Evolutionary conservation across 2,113 vertebrate species (phyloP).

Genomic region (Varanus salvator): DNA sequence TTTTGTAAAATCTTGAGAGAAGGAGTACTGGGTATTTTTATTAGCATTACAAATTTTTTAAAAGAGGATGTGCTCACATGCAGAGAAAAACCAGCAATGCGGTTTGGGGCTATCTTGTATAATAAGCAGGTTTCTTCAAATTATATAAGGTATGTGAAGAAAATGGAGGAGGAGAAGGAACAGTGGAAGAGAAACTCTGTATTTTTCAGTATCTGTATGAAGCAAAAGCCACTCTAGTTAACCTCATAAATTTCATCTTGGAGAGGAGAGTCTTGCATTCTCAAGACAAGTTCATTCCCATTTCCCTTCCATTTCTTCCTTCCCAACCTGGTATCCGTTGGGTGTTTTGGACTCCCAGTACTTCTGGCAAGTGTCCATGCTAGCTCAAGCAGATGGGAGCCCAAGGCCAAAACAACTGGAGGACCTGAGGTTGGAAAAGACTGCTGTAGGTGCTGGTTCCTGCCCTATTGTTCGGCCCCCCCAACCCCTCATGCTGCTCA

Average conservation of each 20-base stretch:
- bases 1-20: constrained; percentile 1
- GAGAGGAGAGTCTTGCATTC: background rate
- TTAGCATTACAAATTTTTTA: constrained; percentile 26
- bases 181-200: too few species aligned
- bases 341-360: too few species aligned
- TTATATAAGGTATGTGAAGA: background rate
- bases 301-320: background rate
- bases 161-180: background rate
- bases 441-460: too few species aligned
- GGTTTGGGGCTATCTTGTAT: background rate
- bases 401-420: too few species aligned
- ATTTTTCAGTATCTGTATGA: background rate
- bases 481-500: background rate
- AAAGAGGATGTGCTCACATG: background rate
- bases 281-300: background rate
- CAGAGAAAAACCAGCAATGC: constrained; percentile 7
- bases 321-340: too few species aligned
- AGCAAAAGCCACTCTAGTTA: background rate
- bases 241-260: background rate
- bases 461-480: background rate
- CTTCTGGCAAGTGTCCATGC: too few species aligned
- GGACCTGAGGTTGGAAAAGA: too few species aligned
- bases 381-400: too few species aligned
- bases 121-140: constrained; percentile 11
- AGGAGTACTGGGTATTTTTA: background rate